A percentile compares a stretch with the other conserved stretches of the same genome.
Conservation (phyloP, 2,888 invertebrate species). For the Leucoma salicis region DNA sequence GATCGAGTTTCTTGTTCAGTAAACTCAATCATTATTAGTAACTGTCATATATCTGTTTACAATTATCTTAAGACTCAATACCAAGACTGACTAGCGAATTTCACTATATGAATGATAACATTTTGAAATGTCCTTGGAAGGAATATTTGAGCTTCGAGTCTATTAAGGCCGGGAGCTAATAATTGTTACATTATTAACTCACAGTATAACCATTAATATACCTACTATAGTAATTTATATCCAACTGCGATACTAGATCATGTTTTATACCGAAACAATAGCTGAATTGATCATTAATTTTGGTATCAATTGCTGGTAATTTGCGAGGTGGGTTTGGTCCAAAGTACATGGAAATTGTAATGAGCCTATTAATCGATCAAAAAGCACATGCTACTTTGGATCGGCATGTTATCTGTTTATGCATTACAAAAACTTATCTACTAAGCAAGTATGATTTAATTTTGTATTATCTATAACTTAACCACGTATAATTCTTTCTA, state of each 20-base stretch:
- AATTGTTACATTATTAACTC: background rate
- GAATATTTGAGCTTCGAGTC: conserved; percentile 1
- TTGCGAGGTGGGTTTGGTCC: conserved; percentile 18
- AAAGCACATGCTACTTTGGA: too few species aligned
- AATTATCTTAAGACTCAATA: conserved; percentile 32
- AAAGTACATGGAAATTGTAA: conserved; percentile 45
- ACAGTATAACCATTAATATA: conserved; percentile 15
- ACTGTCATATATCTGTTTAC: conserved; percentile 26
- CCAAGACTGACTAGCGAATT: conserved; percentile 30
- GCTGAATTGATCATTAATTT: conserved; percentile 44
- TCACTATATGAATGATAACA: conserved; percentile 24
- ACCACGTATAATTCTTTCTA: too few species aligned
- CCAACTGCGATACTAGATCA: conserved; percentile 23
- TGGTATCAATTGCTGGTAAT: conserved; percentile 40
- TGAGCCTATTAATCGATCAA: conserved; percentile 57
- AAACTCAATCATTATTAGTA: conserved; percentile 52
- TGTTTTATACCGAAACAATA: conserved; percentile 31
- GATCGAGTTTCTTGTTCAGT: conserved; percentile 52
- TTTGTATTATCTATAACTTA: too few species aligned
- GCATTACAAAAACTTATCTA: too few species aligned
- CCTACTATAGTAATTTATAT: conserved; percentile 15
- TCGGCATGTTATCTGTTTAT: too few species aligned
- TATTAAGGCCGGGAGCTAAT: background rate
- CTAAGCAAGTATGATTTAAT: too few species aligned
- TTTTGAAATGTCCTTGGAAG: conserved; percentile 9